Conservation (phyloP, 2,888 invertebrate species). For the Drosophila macrothrix region DNA sequence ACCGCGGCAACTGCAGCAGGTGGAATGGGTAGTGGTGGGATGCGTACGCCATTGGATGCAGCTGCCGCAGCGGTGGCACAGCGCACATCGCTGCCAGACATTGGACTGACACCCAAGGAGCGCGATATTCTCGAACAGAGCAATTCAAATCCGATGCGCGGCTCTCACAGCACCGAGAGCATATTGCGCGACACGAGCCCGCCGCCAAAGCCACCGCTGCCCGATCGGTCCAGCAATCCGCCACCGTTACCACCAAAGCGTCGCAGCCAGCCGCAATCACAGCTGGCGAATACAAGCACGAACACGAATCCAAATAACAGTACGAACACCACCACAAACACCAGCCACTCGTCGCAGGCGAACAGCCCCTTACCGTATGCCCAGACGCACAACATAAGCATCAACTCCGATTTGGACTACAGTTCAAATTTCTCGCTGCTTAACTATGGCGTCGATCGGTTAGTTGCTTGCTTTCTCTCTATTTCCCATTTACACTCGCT, state of each 20-base stretch:
- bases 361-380: constrained; percentile 82
- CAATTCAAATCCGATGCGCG: constrained; percentile 88
- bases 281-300: constrained; percentile 27
- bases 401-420: constrained; percentile 83
- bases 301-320: constrained; percentile 24
- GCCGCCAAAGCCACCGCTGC: constrained; percentile 95
- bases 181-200: constrained; percentile 90
- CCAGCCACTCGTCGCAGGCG: constrained; percentile 56
- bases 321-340: constrained; percentile 24
- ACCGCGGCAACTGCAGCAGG: constrained; percentile 53
- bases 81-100: constrained; percentile 91
- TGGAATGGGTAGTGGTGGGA: constrained; percentile 10
- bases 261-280: constrained; percentile 83
- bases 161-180: constrained; percentile 93
- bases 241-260: constrained; percentile 93
- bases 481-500: background rate
- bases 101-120: constrained; percentile 91
- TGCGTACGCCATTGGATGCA: constrained; percentile 29
- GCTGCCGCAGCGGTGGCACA: constrained; percentile 85
- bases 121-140: constrained; percentile 85
- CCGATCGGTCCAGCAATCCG: constrained; percentile 89
- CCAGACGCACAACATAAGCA: constrained; percentile 82
- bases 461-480: constrained; percentile 41
- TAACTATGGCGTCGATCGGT: constrained; percentile 89
- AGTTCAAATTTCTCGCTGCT: constrained; percentile 87